A percentile compares a stretch with the other conserved stretches of the same genome.
phyloP scores from a whole-genome alignment of 2,113 vertebrate species.

The Scomber colias region DNA sequence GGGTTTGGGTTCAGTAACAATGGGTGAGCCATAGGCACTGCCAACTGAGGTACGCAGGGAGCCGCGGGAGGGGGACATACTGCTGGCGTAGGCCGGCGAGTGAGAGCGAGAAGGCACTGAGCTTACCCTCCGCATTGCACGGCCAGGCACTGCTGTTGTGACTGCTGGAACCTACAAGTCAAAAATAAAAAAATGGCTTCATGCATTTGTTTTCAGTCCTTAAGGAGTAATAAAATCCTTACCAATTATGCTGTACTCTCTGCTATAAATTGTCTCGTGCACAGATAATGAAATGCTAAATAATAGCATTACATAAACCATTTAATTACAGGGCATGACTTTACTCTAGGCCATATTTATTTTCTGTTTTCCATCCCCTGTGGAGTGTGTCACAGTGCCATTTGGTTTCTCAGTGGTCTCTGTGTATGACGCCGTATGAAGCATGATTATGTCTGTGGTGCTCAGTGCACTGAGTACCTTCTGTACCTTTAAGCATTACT shows the following conservation, averaged over 20 bases:
- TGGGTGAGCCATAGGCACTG: constrained; percentile 90
- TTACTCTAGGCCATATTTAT: constrained; percentile 46
- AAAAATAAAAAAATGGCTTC: background rate
- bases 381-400: constrained; percentile 29
- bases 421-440: constrained; percentile 53
- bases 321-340: constrained; percentile 50
- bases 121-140: constrained; percentile 94
- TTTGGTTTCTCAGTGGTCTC: constrained; percentile 66
- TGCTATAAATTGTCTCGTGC: background rate
- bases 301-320: constrained; percentile 37
- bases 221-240: constrained; percentile 10
- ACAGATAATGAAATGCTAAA: constrained; percentile 20
- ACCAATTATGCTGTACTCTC: background rate
- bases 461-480: constrained; percentile 25
- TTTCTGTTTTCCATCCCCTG: constrained; percentile 1
- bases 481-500: constrained; percentile 39
- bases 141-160: constrained; percentile 74
- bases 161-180: constrained; percentile 79
- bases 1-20: constrained; percentile 88
- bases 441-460: constrained; percentile 32
- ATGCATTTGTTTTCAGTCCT: constrained; percentile 8
- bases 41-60: constrained; percentile 90
- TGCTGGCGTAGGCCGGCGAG: constrained; percentile 92
- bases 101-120: constrained; percentile 96
- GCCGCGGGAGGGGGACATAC: constrained; percentile 91